Evolutionary conservation across 1,140 invertebrate genomes (phyloP).

Genomic region (Phthorimaea operculella): DNA sequence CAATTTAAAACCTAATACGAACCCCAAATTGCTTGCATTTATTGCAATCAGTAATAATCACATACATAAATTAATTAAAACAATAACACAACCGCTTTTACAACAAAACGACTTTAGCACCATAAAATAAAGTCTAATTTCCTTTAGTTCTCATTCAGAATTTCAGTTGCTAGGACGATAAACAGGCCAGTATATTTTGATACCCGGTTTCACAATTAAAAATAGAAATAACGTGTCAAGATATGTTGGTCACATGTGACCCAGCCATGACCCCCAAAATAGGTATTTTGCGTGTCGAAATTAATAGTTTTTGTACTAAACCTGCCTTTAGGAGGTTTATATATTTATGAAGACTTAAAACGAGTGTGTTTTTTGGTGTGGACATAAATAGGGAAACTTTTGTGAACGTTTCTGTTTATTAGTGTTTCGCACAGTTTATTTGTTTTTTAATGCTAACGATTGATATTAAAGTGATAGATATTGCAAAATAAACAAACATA

Average conservation of each 20-base stretch:
- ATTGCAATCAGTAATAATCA: background rate
- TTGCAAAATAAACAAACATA: too few relatives aligned
- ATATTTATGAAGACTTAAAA: too few relatives aligned
- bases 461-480: too few relatives aligned
- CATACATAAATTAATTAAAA: background rate
- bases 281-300: background rate
- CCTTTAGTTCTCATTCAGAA: background rate
- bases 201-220: background rate
- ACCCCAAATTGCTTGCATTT: background rate
- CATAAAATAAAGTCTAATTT: background rate
- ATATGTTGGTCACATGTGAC: background rate
- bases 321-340: too few relatives aligned
- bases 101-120: background rate
- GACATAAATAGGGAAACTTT: too few relatives aligned
- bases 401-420: too few relatives aligned
- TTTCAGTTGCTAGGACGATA: background rate
- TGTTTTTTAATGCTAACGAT: too few relatives aligned
- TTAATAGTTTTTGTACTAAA: slow-evolving; percentile 1
- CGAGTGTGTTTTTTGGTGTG: too few relatives aligned
- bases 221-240: background rate
- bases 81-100: background rate
- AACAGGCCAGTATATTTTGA: background rate
- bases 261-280: background rate
- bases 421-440: too few relatives aligned
- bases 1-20: background rate